Conservation (phyloP, 2,888 invertebrate genomes). For the Luperina nickerlii region DNA sequence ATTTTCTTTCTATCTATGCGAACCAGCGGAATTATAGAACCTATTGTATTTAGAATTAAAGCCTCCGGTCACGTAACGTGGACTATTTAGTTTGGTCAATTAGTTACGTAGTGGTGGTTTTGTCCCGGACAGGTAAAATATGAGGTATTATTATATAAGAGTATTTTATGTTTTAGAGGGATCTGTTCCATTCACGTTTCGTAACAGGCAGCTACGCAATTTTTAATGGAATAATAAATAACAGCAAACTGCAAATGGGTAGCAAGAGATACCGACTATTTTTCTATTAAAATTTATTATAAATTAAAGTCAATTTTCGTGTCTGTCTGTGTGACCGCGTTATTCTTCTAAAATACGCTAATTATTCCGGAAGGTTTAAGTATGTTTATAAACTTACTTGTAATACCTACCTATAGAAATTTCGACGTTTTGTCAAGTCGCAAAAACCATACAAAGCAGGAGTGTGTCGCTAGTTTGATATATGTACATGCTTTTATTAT, state of each 20-base stretch:
- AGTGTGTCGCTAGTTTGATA: background rate
- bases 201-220: constrained; percentile 4
- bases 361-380: background rate
- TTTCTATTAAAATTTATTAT: background rate
- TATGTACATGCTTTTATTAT: background rate
- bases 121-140: constrained; percentile 18
- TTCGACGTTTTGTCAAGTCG: background rate
- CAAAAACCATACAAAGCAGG: background rate
- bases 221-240: constrained; percentile 1
- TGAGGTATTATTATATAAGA: constrained; percentile 13
- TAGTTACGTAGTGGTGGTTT: constrained; percentile 22
- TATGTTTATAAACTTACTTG: background rate
- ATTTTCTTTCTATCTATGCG: constrained; percentile 24
- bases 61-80: constrained; percentile 39
- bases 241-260: background rate
- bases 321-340: background rate
- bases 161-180: constrained; percentile 7
- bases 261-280: background rate
- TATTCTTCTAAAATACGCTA: background rate
- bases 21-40: constrained; percentile 18
- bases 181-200: constrained; percentile 1
- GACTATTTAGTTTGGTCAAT: constrained; percentile 36
- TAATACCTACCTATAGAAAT: background rate
- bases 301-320: background rate
- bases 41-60: constrained; percentile 34